Evolutionary conservation across 2,113 vertebrate species (phyloP).

Genomic region (Centropus bengalensis): DNA sequence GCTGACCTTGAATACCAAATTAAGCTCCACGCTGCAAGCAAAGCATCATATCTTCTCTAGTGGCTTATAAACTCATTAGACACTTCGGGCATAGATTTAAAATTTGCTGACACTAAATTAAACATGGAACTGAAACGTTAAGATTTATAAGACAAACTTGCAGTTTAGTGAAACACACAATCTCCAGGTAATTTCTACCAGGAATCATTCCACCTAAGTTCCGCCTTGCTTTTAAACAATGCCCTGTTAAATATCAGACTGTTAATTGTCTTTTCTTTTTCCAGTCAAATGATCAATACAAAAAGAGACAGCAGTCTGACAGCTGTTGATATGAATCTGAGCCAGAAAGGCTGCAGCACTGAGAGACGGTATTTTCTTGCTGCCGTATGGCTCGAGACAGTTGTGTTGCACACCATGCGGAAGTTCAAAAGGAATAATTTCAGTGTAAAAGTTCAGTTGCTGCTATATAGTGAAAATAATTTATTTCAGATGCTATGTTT

Average conservation of each 20-base stretch:
- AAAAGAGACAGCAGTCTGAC: background rate
- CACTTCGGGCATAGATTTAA: conserved; percentile 36
- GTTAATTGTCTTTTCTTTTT: background rate
- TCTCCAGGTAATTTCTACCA: conserved; percentile 38
- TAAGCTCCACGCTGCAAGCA: conserved; percentile 55
- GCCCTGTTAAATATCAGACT: background rate
- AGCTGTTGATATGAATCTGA: background rate
- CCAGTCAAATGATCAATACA: conserved; percentile 5
- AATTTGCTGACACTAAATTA: conserved; percentile 52
- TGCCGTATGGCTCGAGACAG: background rate
- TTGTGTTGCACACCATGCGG: background rate
- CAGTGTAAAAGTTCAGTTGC: conserved; percentile 46
- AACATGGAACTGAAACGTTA: background rate
- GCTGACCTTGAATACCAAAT: conserved; percentile 68
- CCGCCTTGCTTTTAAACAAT: background rate
- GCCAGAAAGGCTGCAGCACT: background rate
- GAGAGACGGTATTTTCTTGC: background rate
- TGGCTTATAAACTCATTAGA: conserved; percentile 69
- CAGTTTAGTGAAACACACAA: background rate
- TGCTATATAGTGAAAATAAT: conserved; percentile 65
- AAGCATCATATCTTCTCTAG: conserved; percentile 63
- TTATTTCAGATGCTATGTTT: conserved; percentile 62
- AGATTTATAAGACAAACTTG: conserved; percentile 36
- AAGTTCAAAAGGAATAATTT: conserved; percentile 68
- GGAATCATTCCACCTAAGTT: background rate